Evolutionary conservation across 2,888 invertebrate genomes (phyloP).

Genomic region (Omphaloscelis lunosa): DNA sequence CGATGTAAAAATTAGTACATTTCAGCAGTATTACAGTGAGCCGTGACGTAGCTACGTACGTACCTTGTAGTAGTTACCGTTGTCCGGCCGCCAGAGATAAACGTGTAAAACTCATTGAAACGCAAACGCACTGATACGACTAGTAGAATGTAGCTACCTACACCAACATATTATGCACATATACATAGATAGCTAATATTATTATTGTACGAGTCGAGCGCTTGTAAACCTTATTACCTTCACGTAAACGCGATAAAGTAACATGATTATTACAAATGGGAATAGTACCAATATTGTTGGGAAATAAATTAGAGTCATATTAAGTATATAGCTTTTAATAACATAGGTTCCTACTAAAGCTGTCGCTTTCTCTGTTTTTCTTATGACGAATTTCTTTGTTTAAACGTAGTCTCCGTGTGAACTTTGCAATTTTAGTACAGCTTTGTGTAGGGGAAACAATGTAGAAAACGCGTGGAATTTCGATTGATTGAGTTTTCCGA

Average conservation of each 20-base stretch:
- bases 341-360: conserved; percentile 1
- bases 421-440: conserved; percentile 31
- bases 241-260: conserved; percentile 60
- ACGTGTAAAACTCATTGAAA: conserved; percentile 58
- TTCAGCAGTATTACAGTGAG: conserved; percentile 35
- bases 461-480: conserved; percentile 26
- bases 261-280: conserved; percentile 43
- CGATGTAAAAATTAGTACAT: conserved; percentile 39
- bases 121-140: conserved; percentile 50
- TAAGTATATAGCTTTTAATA: conserved; percentile 41
- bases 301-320: conserved; percentile 44
- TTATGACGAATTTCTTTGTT: conserved; percentile 23
- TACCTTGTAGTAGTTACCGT: conserved; percentile 30
- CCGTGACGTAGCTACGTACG: conserved; percentile 3
- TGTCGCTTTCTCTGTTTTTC: conserved; percentile 17
- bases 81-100: conserved; percentile 40
- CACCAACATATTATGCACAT: neutral
- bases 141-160: neutral
- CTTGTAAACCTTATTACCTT: conserved; percentile 42
- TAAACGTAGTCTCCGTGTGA: conserved; percentile 18
- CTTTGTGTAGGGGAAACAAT: conserved; percentile 39
- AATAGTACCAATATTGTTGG: conserved; percentile 49
- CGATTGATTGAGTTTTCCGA: conserved; percentile 33
- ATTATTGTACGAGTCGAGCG: conserved; percentile 14
- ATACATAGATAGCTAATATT: conserved; percentile 19